Evolutionary conservation across 2,888 invertebrate species (phyloP).

Genomic region (Pycnomerus fuliginosus): DNA sequence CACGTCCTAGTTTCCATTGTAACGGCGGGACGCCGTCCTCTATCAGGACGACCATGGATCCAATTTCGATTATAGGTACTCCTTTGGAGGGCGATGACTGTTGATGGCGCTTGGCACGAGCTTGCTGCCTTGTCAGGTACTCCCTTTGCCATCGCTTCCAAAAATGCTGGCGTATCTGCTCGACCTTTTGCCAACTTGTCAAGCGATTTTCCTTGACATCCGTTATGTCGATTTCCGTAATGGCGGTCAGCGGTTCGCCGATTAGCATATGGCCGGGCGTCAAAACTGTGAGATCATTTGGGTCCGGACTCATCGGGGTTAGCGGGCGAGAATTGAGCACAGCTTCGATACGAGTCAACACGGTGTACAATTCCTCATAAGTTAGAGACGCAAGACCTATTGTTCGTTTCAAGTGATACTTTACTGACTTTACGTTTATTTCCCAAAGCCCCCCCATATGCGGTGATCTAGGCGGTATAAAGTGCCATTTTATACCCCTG

Average conservation of each 20-base stretch:
- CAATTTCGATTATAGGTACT: no score
- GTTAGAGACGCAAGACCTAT: background rate
- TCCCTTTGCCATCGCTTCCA: background rate
- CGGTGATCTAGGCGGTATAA: background rate
- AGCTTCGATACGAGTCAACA: no score
- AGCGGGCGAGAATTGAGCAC: no score
- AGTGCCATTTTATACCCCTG: background rate
- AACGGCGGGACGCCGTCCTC: background rate
- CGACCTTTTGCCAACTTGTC: background rate
- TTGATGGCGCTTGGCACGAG: no score
- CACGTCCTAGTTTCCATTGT: background rate
- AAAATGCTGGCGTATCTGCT: background rate
- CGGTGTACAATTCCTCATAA: background rate
- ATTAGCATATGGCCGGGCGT: constrained; percentile 1
- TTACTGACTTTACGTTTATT: background rate
- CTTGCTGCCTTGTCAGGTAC: no score
- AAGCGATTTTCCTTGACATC: background rate
- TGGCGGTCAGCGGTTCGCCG: background rate
- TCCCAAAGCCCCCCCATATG: constrained; percentile 1
- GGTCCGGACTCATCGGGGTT: background rate
- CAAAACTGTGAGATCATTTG: background rate
- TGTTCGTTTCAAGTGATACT: background rate
- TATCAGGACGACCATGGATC: background rate
- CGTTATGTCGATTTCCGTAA: no score
- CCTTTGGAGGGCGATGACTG: no score